Evolutionary conservation across 2,113 vertebrate species (phyloP).

Genomic region (Pao palembangensis): DNA sequence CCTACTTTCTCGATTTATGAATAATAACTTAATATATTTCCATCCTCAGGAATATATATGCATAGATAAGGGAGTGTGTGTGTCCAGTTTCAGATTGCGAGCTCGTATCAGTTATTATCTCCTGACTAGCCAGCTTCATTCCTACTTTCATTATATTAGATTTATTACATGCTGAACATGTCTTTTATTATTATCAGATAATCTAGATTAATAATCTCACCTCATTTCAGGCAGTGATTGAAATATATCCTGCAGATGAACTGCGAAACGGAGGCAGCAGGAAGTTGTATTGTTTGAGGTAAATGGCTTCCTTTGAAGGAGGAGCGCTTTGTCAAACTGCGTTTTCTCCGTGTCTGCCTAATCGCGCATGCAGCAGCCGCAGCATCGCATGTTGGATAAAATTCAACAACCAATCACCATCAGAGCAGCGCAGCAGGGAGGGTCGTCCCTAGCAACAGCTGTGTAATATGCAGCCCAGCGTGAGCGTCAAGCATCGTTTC

Average conservation of each 20-base stretch:
- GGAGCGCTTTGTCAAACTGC: constrained; percentile 49
- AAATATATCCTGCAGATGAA: constrained; percentile 52
- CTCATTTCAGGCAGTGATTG: constrained; percentile 54
- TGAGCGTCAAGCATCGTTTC: too few species aligned
- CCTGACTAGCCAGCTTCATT: constrained; percentile 31
- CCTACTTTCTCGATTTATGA: constrained; percentile 28
- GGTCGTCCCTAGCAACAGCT: constrained; percentile 46
- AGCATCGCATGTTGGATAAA: constrained; percentile 4
- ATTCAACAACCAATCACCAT: constrained; percentile 34
- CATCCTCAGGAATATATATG: constrained; percentile 8
- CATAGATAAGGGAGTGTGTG: not conserved
- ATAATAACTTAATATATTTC: constrained; percentile 24
- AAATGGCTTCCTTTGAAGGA: constrained; percentile 62
- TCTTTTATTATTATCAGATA: constrained; percentile 54
- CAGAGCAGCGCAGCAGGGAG: constrained; percentile 3
- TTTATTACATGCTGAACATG: constrained; percentile 57
- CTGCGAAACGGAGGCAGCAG: constrained; percentile 37
- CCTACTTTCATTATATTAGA: constrained; percentile 42
- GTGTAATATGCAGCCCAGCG: not conserved
- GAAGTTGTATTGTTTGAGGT: constrained; percentile 48
- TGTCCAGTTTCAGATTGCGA: constrained; percentile 40
- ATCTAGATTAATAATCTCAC: constrained; percentile 70
- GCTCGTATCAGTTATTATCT: constrained; percentile 34
- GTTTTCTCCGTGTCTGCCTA: constrained; percentile 36
- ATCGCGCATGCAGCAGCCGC: constrained; percentile 7